Evolutionary conservation across 2,797 vertebrate genomes (phyloP), one percentile per base, ranked within the genome.

Genomic region (Acipenser transmontanus): DNA sequence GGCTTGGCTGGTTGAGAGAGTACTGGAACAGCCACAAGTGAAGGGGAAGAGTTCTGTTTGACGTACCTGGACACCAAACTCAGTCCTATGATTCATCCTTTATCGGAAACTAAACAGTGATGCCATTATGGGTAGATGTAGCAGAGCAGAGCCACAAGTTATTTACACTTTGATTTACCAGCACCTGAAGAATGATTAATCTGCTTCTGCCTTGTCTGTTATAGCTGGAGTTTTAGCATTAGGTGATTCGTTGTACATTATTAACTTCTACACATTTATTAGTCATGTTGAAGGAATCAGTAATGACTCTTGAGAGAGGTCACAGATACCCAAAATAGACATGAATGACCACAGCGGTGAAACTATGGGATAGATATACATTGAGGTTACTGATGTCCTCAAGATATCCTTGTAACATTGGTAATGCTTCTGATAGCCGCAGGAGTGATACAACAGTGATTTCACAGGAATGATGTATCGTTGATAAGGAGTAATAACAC

Each of bases 1-100:
- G 93, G 67, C 83, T 95, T 72, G 84, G 82, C 0, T 97, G 95
- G 95, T 73, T 96, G 61, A 80, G 49, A 50, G 77, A 85, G 0
- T 95, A 93, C 80, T 85, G 88, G 91, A 66, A 54, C n/a, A 50
- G 10, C 20, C 70, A 66, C 66, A 64, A 71, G 64, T 73, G 69
- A 76, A 64, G 60, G 65, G 34, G 12, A 34, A 20, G n/a, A 57
- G 51, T 60, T 54, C 2, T 49, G 60, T 54, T 59, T 59, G 6
- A 11, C 14, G 4, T 14, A 56, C n/a, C 8, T 12, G 7, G 50
- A 66, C 47, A 49, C 48, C 47, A 52, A 64, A 49, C 8, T 14
- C 10, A 4, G 7, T 20, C 10, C 17, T 13, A 51, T 11, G 13
- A 52, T 11, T 34, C 60, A 10, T 1, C 14, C 0, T 11, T 34